These are phyloP conservation scores for Coregonus sp. DNA, from an alignment of 2,797 vertebrate genomes.

Conservation along the genomic window DNA sequence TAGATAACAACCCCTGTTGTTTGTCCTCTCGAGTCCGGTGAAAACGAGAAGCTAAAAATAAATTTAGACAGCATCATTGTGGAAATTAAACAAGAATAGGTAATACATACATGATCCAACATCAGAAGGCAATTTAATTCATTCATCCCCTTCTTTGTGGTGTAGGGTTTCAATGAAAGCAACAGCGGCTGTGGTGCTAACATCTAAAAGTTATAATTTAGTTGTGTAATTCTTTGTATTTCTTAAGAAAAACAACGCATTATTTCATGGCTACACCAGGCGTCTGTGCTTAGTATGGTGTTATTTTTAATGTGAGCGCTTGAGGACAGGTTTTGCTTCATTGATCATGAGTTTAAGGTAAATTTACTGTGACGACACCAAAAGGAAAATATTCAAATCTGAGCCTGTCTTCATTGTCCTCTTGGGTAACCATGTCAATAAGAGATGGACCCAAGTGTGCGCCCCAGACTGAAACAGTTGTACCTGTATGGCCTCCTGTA, in stretches of 20 bases:
- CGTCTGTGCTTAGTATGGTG: neutral
- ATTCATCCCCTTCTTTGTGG: neutral
- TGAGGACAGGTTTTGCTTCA: conserved; percentile 33
- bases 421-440: conserved; percentile 58
- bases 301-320: conserved; percentile 40
- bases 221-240: neutral
- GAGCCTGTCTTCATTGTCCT: conserved; percentile 55
- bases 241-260: neutral
- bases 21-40: neutral
- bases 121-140: neutral
- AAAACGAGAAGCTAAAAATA: neutral
- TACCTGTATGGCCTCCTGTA: too few species aligned
- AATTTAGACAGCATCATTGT: conserved; percentile 8
- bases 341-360: conserved; percentile 36
- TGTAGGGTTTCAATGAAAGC: neutral
- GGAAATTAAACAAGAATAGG: conserved; percentile 18
- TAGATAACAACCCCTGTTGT: conserved; percentile 35
- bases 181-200: neutral
- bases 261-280: neutral
- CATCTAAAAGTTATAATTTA: conserved; percentile 14
- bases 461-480: conserved; percentile 27
- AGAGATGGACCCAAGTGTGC: conserved; percentile 7
- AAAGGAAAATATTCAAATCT: conserved; percentile 48
- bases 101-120: conserved; percentile 10
- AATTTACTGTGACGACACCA: conserved; percentile 22